Conservation (phyloP, 2,113 vertebrate species). For the Phocoena phocoena region DNA sequence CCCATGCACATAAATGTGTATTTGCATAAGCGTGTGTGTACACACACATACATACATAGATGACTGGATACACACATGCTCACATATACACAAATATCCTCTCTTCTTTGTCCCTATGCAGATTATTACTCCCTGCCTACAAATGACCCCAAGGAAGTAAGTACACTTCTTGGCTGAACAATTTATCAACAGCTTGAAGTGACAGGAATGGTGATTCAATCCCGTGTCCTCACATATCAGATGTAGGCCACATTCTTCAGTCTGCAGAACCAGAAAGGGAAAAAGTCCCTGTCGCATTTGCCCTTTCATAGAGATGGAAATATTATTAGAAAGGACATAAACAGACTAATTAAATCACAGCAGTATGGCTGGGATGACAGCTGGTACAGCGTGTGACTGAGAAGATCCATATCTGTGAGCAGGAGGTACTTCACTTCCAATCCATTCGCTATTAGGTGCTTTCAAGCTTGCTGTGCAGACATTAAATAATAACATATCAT, state of each 20-base stretch:
- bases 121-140: slow-evolving; percentile 77
- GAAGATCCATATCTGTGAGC: slow-evolving; percentile 98
- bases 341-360: slow-evolving; percentile 99
- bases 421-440: slow-evolving; percentile 92
- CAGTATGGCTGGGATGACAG: slow-evolving; percentile 99
- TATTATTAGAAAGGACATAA: slow-evolving; percentile 99
- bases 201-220: slow-evolving; percentile 87
- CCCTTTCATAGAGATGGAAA: slow-evolving; percentile 99
- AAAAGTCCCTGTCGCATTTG: slow-evolving; percentile 94
- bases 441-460: slow-evolving; percentile 91
- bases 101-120: slow-evolving; percentile 59
- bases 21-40: background rate
- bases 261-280: slow-evolving; percentile 87
- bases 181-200: slow-evolving; percentile 90
- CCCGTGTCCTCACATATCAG: slow-evolving; percentile 85
- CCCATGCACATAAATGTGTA: background rate
- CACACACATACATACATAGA: background rate
- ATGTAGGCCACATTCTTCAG: slow-evolving; percentile 93
- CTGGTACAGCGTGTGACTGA: slow-evolving; percentile 99
- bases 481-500: slow-evolving; percentile 93
- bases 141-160: slow-evolving; percentile 86
- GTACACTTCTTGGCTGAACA: slow-evolving; percentile 86
- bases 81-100: background rate
- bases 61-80: background rate
- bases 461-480: slow-evolving; percentile 91